A percentile compares a stretch with the other conserved stretches of the same genome.
Evolutionary conservation across 2,888 invertebrate species (phyloP).

Genomic region (Glomeris marginata): DNA sequence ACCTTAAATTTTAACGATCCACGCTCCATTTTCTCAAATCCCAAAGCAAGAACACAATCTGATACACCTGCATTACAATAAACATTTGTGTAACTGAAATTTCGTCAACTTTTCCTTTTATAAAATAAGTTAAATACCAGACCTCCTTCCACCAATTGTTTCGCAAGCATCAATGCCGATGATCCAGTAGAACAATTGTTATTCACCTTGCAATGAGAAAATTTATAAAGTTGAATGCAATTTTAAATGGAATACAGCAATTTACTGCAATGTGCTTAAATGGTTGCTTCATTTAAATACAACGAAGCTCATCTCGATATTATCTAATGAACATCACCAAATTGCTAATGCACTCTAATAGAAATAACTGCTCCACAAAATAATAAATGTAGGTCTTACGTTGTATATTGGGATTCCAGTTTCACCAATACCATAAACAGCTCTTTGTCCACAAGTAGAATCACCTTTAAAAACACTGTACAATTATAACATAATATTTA

Average conservation of each 20-base stretch:
- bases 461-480: conserved; percentile 43
- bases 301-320: not conserved
- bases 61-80: conserved; percentile 39
- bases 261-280: too few relatives aligned
- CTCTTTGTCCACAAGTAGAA: conserved; percentile 88
- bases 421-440: conserved; percentile 84
- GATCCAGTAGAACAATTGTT: conserved; percentile 98
- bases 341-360: too few relatives aligned
- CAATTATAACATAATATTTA: not conserved
- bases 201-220: conserved; percentile 43
- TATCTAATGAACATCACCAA: not conserved
- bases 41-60: conserved; percentile 80
- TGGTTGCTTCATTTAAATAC: too few relatives aligned
- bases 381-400: too few relatives aligned
- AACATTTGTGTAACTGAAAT: not conserved
- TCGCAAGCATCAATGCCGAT: conserved; percentile 74
- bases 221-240: too few relatives aligned
- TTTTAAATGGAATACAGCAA: too few relatives aligned
- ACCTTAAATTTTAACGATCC: conserved; percentile 69
- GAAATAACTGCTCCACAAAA: too few relatives aligned
- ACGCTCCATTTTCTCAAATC: conserved; percentile 96
- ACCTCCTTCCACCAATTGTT: conserved; percentile 79
- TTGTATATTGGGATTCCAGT: conserved; percentile 95
- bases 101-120: not conserved
- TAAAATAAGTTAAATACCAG: conserved; percentile 6